Percentiles rank a stretch among this genome's conserved stretches.
Evolutionary conservation across 2,113 vertebrate genomes (phyloP).

Genomic region (Chloebia gouldiae): DNA sequence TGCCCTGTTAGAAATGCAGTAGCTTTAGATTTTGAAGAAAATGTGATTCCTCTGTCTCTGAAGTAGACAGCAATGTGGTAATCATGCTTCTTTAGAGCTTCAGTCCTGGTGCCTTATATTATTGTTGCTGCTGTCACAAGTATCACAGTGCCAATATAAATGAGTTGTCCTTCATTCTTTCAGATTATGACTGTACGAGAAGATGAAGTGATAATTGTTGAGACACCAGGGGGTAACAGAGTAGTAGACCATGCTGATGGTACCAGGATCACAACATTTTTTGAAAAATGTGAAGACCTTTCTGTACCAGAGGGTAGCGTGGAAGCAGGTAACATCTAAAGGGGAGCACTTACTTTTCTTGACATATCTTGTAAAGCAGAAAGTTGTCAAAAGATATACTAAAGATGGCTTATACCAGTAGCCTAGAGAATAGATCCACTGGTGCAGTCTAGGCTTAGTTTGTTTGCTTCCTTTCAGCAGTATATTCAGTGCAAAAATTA

Average conservation of each 20-base stretch:
- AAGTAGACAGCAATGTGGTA: not conserved
- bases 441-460: not conserved
- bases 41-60: not conserved
- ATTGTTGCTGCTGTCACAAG: not conserved
- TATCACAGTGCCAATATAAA: not conserved
- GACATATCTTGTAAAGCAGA: not conserved
- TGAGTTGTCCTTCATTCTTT: not conserved
- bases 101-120: not conserved
- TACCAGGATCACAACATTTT: conserved; percentile 87
- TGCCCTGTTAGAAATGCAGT: not conserved
- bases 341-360: not conserved
- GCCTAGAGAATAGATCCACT: not conserved
- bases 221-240: conserved; percentile 73
- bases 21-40: not conserved
- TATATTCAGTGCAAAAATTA: not conserved
- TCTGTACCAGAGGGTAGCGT: not conserved
- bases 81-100: not conserved
- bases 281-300: conserved; percentile 63
- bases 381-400: not conserved
- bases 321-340: conserved; percentile 53
- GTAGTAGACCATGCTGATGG: conserved; percentile 91
- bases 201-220: conserved; percentile 82
- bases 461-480: not conserved
- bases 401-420: not conserved
- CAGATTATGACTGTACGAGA: conserved; percentile 88